These are phyloP conservation scores for Drosophila rhopaloa DNA, from an alignment of 1,140 invertebrate species.

Conservation along the genomic window DNA sequence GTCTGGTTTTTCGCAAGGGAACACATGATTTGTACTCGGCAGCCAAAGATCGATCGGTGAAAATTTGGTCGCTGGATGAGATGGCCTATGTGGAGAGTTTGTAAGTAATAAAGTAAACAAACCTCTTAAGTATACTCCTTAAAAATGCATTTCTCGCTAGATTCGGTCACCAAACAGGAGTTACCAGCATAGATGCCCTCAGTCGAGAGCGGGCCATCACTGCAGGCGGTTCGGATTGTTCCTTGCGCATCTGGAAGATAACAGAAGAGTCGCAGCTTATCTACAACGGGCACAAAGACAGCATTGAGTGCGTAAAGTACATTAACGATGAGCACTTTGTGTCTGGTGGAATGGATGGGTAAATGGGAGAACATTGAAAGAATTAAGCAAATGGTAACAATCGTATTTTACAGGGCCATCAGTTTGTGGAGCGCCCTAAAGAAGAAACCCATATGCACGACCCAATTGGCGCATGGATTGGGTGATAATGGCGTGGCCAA, in stretches of 20 bases:
- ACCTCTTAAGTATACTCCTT: too few species aligned
- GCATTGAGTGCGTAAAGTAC: constrained; percentile 94
- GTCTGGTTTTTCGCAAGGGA: constrained; percentile 93
- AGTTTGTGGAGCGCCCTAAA: constrained; percentile 95
- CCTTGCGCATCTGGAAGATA: constrained; percentile 97
- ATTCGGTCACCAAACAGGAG: constrained; percentile 95
- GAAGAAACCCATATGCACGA: constrained; percentile 94
- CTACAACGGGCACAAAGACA: constrained; percentile 92
- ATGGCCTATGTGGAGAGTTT: constrained; percentile 98
- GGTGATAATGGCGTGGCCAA: constrained; percentile 88
- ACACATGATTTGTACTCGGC: constrained; percentile 95
- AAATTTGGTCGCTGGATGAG: constrained; percentile 97
- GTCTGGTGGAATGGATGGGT: constrained; percentile 95
- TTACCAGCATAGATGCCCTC: constrained; percentile 95
- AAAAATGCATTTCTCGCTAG: constrained; percentile 73
- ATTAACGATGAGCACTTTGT: constrained; percentile 97
- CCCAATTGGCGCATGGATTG: constrained; percentile 91
- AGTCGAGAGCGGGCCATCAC: constrained; percentile 94
- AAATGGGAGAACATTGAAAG: constrained; percentile 42
- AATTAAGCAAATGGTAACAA: background rate
- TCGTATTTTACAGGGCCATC: constrained; percentile 86
- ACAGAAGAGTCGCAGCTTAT: constrained; percentile 98
- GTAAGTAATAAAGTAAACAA: constrained; percentile 84
- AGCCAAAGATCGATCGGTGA: constrained; percentile 93
- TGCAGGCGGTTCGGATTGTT: constrained; percentile 93